Base-by-base conservation (phyloP, 2,113 vertebrate species). In the Crocuta crocuta region DNA sequence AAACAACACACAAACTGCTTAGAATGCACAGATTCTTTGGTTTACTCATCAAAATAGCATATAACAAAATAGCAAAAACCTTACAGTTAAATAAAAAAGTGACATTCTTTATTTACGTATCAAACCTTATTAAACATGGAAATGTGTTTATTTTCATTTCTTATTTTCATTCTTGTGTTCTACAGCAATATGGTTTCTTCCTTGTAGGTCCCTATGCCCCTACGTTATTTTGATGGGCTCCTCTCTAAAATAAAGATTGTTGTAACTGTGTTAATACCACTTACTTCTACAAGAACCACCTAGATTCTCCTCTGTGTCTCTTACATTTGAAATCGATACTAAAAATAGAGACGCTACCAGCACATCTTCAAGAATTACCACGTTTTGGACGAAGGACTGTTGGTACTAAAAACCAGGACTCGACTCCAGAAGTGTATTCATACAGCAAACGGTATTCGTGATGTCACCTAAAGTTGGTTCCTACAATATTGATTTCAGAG, bases 61-160 rank as follows among this genome's bases (percentile, higher is more conserved):
- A 79, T 93, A 98, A 98, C 97, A 98, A 98, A 97, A 98, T 66
- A 98, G 97, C 93, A 98, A 98, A 98, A 97, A 90, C 85, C 97
- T 93, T 97, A 97, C 80, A 97, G 97, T 98, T 98, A 99, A 99
- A 99, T 98, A 98, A 98, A 98, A 97, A 98, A 98, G 96, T 95
- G 97, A 98, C 95, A 85, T 87, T 98, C 90, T 98, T 98, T 98
- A 97, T 97, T 93, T 86, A 97, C 58, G 89, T 96, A 98, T 97
- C 92, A 98, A 98, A 98, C 92, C 88, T 95, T 96, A 89, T 97
- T 76, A 66, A 95, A 82, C 97, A 86, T 50, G 98, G 97, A 98
- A 98, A 98, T 98, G 94, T 96, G 97, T 93, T 97, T 93, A 83
- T 91, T 86, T 91, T 96, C 73, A 91, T 61, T 84, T 39, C 39